Evolutionary conservation across 2,113 vertebrate genomes (phyloP).

Genomic region (Neodon shergylaensis): DNA sequence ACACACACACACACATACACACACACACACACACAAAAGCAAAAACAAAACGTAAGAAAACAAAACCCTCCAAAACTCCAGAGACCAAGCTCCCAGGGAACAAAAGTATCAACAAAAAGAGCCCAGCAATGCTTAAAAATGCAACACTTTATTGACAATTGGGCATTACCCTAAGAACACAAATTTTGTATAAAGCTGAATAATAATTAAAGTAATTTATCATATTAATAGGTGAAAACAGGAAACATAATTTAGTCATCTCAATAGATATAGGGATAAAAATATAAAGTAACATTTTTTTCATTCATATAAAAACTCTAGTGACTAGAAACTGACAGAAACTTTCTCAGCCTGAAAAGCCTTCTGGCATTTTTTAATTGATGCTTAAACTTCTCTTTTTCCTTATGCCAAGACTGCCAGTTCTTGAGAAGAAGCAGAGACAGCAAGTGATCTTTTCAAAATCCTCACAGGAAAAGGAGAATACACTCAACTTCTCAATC

Average conservation of each 20-base stretch:
- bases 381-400: neutral
- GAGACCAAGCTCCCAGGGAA: neutral
- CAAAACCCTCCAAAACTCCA: neutral
- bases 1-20: too few species aligned
- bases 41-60: too few species aligned
- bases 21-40: too few species aligned
- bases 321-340: neutral
- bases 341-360: neutral
- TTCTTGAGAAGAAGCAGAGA: neutral
- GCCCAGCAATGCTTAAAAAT: neutral
- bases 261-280: neutral
- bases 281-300: slow-evolving; percentile 14
- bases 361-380: neutral
- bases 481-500: neutral
- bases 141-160: neutral
- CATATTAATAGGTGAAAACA: neutral
- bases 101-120: neutral
- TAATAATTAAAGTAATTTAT: neutral
- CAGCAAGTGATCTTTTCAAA: neutral
- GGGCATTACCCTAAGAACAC: neutral
- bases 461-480: slow-evolving; percentile 23
- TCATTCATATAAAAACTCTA: neutral
- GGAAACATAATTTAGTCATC: neutral
- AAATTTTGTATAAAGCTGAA: slow-evolving; percentile 29
- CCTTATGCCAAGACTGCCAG: neutral